Percentiles rank a stretch among this genome's conserved stretches.
These are phyloP conservation scores for Otolemur garnettii DNA, from an alignment of 2,113 vertebrate genomes.

Conservation along the genomic window DNA sequence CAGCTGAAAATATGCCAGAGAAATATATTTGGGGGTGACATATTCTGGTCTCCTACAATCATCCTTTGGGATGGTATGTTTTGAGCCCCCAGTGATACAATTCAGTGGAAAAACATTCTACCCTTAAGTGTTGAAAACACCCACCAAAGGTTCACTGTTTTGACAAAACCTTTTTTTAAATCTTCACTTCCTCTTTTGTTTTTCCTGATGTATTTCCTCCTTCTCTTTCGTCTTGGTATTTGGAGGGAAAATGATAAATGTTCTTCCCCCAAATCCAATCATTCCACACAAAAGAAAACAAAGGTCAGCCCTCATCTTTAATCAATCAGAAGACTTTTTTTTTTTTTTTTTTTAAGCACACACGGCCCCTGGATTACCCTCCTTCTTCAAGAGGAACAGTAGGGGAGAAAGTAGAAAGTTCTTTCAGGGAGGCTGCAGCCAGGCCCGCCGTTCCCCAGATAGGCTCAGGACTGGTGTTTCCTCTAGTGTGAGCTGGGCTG, in stretches of 20 bases:
- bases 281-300: background rate
- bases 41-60: background rate
- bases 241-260: background rate
- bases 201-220: no score
- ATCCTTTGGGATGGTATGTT: background rate
- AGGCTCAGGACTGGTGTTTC: background rate
- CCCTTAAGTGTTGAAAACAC: background rate
- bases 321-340: background rate
- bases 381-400: background rate
- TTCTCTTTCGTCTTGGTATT: conserved; percentile 9
- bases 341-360: background rate
- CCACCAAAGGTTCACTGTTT: background rate
- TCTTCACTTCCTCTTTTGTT: no score
- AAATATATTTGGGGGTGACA: background rate
- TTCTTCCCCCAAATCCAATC: background rate
- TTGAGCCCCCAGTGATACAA: background rate
- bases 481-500: no score
- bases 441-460: no score
- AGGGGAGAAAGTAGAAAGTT: background rate
- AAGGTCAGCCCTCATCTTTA: background rate
- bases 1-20: background rate
- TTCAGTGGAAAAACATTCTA: background rate
- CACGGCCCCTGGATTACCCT: background rate
- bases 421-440: no score
- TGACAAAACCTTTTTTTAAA: background rate